Conservation (phyloP, 2,113 vertebrate genomes). For the Erinaceus europaeus region DNA sequence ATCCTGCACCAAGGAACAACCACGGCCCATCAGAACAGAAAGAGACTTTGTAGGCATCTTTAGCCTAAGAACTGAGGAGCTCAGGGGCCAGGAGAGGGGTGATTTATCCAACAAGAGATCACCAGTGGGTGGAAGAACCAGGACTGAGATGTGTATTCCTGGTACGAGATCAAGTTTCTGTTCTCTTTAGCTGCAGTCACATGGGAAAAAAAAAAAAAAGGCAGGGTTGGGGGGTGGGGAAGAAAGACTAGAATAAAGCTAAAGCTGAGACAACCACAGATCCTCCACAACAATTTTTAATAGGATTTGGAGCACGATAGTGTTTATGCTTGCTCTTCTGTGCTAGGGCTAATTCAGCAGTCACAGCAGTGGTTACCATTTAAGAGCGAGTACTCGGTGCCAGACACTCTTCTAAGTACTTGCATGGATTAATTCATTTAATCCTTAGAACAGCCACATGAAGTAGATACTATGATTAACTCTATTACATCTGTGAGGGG, state of each 20-base stretch:
- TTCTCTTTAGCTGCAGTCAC: background rate
- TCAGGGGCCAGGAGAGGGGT: background rate
- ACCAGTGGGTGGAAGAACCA: background rate
- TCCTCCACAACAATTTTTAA: too few species aligned
- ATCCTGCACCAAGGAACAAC: background rate
- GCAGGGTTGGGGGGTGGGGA: background rate
- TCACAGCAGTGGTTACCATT: background rate
- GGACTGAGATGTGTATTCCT: background rate
- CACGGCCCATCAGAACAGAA: background rate
- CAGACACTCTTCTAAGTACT: background rate
- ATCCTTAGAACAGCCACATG: background rate
- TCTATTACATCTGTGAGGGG: background rate
- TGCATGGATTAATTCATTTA: background rate
- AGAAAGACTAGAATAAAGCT: background rate
- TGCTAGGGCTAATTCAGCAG: background rate
- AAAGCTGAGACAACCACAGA: too few species aligned
- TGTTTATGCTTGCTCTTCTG: background rate
- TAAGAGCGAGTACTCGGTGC: background rate
- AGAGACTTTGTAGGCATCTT: background rate
- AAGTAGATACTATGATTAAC: background rate
- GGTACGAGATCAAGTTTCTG: background rate
- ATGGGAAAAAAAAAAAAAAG: background rate
- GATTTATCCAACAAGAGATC: background rate
- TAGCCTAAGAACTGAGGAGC: background rate
- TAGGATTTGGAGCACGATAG: background rate